These are phyloP conservation scores for Lota lota DNA, from an alignment of 2,113 vertebrate genomes.

Conservation along the genomic window DNA sequence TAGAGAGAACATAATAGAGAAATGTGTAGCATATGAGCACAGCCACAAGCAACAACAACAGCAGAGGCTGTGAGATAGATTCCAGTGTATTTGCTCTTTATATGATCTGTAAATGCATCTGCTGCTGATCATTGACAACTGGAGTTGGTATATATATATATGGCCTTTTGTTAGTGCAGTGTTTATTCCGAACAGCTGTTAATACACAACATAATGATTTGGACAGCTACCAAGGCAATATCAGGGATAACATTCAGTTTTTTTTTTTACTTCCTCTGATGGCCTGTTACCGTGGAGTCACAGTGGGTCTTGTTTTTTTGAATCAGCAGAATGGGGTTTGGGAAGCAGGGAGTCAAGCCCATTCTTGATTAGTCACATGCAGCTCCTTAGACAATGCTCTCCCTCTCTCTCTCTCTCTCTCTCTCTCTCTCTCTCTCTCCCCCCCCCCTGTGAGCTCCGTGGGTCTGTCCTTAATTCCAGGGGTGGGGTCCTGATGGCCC, in stretches of 20 bases:
- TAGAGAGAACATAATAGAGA: background rate
- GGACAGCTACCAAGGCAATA: slow-evolving; percentile 51
- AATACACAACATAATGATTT: slow-evolving; percentile 40
- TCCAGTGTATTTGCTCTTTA: slow-evolving; percentile 1
- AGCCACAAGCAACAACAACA: slow-evolving; percentile 18
- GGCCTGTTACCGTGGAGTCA: slow-evolving; percentile 30
- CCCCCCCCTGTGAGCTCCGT: slow-evolving; percentile 56
- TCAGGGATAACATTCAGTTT: slow-evolving; percentile 35
- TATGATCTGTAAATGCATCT: slow-evolving; percentile 36
- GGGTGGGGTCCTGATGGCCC: slow-evolving; percentile 48
- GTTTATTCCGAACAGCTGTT: slow-evolving; percentile 39
- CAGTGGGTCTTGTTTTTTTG: slow-evolving; percentile 64
- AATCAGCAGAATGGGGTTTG: slow-evolving; percentile 62
- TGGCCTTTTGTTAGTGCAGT: slow-evolving; percentile 38
- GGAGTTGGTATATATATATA: no score
- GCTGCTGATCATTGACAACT: slow-evolving; percentile 17
- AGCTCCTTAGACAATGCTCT: slow-evolving; percentile 54
- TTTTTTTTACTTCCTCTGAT: slow-evolving; percentile 47
- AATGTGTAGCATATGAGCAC: slow-evolving; percentile 43
- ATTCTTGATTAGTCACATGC: slow-evolving; percentile 65
- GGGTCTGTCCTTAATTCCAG: slow-evolving; percentile 44
- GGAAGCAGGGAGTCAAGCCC: slow-evolving; percentile 49
- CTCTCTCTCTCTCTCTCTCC: no score
- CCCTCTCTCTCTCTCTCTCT: background rate
- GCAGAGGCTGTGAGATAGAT: background rate